These are phyloP conservation scores for Brachyhypopomus occidentalis DNA, from an alignment of 2,113 vertebrate species.

Conservation along the genomic window DNA sequence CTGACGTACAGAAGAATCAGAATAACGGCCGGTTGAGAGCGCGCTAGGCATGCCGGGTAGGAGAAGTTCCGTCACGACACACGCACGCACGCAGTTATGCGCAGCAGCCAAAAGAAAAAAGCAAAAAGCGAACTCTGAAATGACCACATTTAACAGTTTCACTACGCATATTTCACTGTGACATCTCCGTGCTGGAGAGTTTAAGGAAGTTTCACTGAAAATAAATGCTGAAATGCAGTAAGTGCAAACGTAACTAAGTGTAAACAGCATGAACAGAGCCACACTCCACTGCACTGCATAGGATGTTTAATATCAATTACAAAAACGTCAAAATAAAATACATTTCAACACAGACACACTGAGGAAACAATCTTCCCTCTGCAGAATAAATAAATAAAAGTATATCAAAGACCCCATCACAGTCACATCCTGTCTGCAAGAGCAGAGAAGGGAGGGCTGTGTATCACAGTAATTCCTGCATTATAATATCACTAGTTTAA, in stretches of 20 bases:
- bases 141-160: slow-evolving; percentile 4
- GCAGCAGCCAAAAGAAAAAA: slow-evolving; percentile 63
- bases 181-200: too few species aligned
- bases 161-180: not conserved
- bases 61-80: slow-evolving; percentile 69
- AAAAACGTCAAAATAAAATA: slow-evolving; percentile 48
- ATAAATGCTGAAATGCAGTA: too few species aligned
- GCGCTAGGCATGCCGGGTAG: slow-evolving; percentile 58
- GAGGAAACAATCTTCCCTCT: not conserved
- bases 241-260: too few species aligned
- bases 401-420: not conserved
- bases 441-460: not conserved
- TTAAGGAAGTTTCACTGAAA: too few species aligned
- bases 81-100: slow-evolving; percentile 66
- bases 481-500: too few species aligned
- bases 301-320: slow-evolving; percentile 64
- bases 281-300: slow-evolving; percentile 66
- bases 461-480: too few species aligned
- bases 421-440: slow-evolving; percentile 6
- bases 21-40: slow-evolving; percentile 72
- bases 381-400: slow-evolving; percentile 34
- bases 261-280: not conserved
- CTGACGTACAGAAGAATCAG: slow-evolving; percentile 50
- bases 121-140: slow-evolving; percentile 26
- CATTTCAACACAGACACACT: not conserved